Evolutionary conservation across 1,140 invertebrate species (phyloP), one percentile per base, ranked within the genome.

Genomic region (Brachionus koreanus): DNA sequence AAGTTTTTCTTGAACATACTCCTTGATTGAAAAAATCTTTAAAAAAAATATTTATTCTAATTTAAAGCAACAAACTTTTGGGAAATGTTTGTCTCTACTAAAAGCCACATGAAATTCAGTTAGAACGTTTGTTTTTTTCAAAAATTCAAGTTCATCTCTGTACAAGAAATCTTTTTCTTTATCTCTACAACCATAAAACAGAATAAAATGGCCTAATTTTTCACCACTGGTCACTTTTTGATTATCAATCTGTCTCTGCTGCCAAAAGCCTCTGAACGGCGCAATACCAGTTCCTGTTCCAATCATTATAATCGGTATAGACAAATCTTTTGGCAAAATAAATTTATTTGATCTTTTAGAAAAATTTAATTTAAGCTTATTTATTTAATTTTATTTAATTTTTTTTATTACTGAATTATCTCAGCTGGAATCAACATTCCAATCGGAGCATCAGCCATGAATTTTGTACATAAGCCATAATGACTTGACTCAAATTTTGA

Each of bases 1-100:
- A 25, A 99, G 89, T 74, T 98, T 89, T 90, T 99, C 94, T 83
- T 96, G 96, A 0, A 98, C 97, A 86, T 98, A 98, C 0, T 97
- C 90, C 91, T 96, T 72, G n/a, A n/a, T n/a, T n/a, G n/a, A n/a
- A n/a, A n/a, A n/a, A n/a, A n/a, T n/a, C n/a, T n/a, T n/a, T n/a
- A n/a, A n/a, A n/a, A n/a, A n/a, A n/a, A n/a, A n/a, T n/a, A n/a
- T n/a, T n/a, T n/a, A n/a, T n/a, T n/a, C n/a, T n/a, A n/a, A n/a
- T n/a, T n/a, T n/a, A n/a, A n/a, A n/a, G n/a, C n/a, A n/a, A n/a
- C n/a, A n/a, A n/a, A 74, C 69, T 19, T 74, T 74, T 43, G 92
- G 91, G 83, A 93, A 88, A 82, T 91, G 90, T 33, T 92, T 90
- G 85, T 97, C 93, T 83, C 95, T 91, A 0, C 95, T 97, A 23